Evolutionary conservation across 2,113 vertebrate species (phyloP), one percentile per base, ranked within the genome.

Genomic region (Hyla sarda): DNA sequence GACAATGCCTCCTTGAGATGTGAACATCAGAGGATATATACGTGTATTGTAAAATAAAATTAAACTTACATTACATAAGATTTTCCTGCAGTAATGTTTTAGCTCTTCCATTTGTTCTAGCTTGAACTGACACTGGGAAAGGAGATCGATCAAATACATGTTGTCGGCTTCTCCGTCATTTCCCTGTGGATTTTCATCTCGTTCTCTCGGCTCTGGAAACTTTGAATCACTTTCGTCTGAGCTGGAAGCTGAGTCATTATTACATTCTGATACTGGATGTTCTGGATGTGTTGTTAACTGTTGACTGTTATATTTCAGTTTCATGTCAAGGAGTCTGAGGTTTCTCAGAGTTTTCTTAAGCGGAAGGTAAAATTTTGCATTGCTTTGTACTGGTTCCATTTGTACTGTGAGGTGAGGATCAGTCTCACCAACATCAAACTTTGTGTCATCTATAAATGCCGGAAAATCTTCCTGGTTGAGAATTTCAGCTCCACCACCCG

Each of bases 91-190:
- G 25, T 88, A 87, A 5, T 74, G 76, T 82, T 87, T 89, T n/a
- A 91, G 83, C 45, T 88, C 84, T 45, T 92, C 90, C 52, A 90
- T 82, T 74, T 92, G 90, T 60, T 90, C 89, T 60, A 91, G 89
- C 79, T 90, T 90, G 28, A 50, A 58, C 50, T 91, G 89, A 80
- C 90, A 91, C 17, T 89, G 86, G 12, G 90, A 87, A 14, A 91
- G 89, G 25, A 90, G 77, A 14, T 87, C 72, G n/a, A 88, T 89
- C 41, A 91, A 82, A 56, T 84, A 80, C 23, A n/a, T 62, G 13
- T 48, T 72, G 23, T 81, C 47, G 1, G 37, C 28, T 28, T 58
- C 34, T 30, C 58, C 67, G 0, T 30, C 41, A 30, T 17, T 32
- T 30, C 16, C 60, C 34, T 4, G 56, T 3, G 41, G 34, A 25